Evolutionary conservation across 2,888 invertebrate species (phyloP), one percentile per base, ranked within the genome.

Genomic region (Mesorhabditis spiculigera): DNA sequence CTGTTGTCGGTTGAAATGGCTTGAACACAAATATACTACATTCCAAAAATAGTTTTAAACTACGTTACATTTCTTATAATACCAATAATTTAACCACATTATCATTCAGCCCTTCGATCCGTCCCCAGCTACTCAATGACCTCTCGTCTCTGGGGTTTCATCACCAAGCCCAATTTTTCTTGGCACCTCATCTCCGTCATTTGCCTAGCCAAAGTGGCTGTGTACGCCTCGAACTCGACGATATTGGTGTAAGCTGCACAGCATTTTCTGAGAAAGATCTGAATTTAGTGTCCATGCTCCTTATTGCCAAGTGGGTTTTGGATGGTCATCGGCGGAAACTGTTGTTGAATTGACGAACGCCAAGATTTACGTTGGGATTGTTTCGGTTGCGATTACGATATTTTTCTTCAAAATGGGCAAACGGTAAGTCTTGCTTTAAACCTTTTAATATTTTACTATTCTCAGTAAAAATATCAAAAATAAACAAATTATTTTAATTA

Each of bases 171-270:
- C 58, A 50, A n/a, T n/a, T 50, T 50, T n/a, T 50, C 58, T 50
- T 50, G 58, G 58, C 58, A 50, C n/a, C 58, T 50, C n/a, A 50
- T 50, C 58, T 50, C 58, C n/a, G n/a, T 50, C 10, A 50, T 50
- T 50, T 50, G 58, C 58, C 3, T 50, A 50, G 58, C 58, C 8
- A 50, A 50, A 50, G 58, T 50, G 58, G 58, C 58, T 50, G n/a
- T 50, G 8, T 50, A 50, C n/a, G 58, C 58, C 58, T 50, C 58
- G 58, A 50, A 50, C n/a, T 10, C 58, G 58, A 50, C 58, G 8
- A n/a, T 50, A n/a, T 13, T n/a, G 8, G 58, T 50, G 58, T 50
- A 50, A 50, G 58, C n/a, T 50, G 58, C n/a, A n/a, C 28, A 28
- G 28, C 28, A 50, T 50, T 50, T 10, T 10, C 58, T 50, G 8